Base-by-base conservation (phyloP, 2,888 invertebrate genomes). In the Pseudococcus jackbeardsleyi region DNA sequence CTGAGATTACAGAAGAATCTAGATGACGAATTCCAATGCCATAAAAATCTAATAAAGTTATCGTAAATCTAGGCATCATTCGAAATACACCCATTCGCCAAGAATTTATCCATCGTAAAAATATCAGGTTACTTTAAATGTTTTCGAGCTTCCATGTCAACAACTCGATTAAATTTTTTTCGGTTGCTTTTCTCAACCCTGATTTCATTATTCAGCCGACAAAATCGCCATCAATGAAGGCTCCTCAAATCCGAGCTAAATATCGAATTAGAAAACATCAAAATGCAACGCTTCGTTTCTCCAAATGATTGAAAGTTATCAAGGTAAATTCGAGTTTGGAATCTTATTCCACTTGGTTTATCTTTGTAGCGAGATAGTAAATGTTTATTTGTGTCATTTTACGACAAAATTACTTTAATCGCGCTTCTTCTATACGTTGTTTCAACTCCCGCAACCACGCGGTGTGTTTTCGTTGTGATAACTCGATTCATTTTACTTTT, bases 321-420 rank as follows among this genome's bases (percentile, higher is more conserved):
- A 17, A 72, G 17, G 17, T 33, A 15, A 72, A 72, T 72, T 17
- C 72, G 12, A 33, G 17, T 8, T 17, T 17, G 5, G 17, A 72
- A 19, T 33, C 15, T 72, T 72, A 72, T 72, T 72, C 33, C 33
- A 33, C 33, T 33, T 19, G 33, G 72, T 72, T 72, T 72, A 72
- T 72, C 39, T 33, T 33, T 72, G 33, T 33, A 72, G 72, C 33
- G 4, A 72, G 33, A 72, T 33, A 33, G 72, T 72, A 72, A 64
- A 72, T 33, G 72, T 72, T 72, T 72, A 68, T 68, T 68, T 68
- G 68, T 68, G 72, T 72, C 72, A 72, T 72, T 72, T 72, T 72
- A 72, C 72, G 72, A 72, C 72, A 33, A 72, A 72, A 72, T 39
- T 72, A 72, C 72, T 72, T 72, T 72, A 72, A 72, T 72, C 72